Conservation (phyloP, 2,888 invertebrate genomes). For the Catocala nupta region DNA sequence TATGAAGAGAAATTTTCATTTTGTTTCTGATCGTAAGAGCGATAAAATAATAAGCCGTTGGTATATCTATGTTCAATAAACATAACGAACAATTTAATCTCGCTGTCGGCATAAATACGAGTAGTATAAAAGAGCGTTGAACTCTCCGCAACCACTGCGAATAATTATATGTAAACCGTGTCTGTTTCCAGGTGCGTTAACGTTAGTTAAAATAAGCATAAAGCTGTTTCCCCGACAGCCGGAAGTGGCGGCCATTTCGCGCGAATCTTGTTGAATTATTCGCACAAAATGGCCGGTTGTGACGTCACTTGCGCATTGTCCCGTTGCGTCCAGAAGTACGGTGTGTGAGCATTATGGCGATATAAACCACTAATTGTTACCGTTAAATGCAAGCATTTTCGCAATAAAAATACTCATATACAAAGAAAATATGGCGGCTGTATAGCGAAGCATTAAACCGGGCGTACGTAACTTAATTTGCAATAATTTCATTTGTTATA, state of each 20-base stretch:
- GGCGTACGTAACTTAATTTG: constrained; percentile 51
- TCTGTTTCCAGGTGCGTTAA: constrained; percentile 53
- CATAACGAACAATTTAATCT: neutral
- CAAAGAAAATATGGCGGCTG: constrained; percentile 37
- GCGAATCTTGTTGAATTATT: constrained; percentile 82
- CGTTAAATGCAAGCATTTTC: constrained; percentile 63
- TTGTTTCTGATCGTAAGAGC: constrained; percentile 31
- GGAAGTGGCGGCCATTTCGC: constrained; percentile 75
- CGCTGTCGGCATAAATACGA: neutral
- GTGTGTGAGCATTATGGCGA: constrained; percentile 63
- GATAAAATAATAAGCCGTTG: constrained; percentile 23
- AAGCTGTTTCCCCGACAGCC: constrained; percentile 54
- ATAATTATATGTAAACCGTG: constrained; percentile 43
- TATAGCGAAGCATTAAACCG: constrained; percentile 44
- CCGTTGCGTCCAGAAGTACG: constrained; percentile 50
- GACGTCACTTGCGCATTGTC: constrained; percentile 68
- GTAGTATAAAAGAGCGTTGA: neutral
- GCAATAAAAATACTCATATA: constrained; percentile 50
- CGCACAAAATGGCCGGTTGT: constrained; percentile 72
- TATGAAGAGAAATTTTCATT: constrained; percentile 36
- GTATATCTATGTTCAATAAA: constrained; percentile 25
- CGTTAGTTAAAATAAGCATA: constrained; percentile 68
- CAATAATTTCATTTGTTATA: constrained; percentile 57
- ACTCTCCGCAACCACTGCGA: constrained; percentile 10
- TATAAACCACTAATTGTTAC: constrained; percentile 76